phyloP scores from a whole-genome alignment of 2,888 invertebrate species.

The Trichogramma dendrolimi region DNA sequence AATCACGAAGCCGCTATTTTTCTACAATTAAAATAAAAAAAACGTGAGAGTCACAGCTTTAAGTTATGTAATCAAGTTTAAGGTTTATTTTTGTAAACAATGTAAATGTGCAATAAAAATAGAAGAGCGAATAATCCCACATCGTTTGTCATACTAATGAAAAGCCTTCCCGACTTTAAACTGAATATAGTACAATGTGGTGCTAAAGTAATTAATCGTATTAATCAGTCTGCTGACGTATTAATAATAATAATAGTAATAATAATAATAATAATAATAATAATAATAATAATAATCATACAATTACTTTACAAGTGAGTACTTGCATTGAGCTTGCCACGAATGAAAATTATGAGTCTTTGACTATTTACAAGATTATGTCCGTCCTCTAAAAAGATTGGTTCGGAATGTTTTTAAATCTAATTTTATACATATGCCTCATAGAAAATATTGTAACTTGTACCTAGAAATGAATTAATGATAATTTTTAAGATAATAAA shows the following conservation, averaged over 20 bases:
- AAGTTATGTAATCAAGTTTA: slow-evolving; percentile 18
- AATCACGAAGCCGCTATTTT: slow-evolving; percentile 18
- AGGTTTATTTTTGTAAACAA: slow-evolving; percentile 26
- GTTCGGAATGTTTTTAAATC: slow-evolving; percentile 37
- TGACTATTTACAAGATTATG: slow-evolving; percentile 27
- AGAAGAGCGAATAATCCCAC: slow-evolving; percentile 13
- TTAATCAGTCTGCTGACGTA: slow-evolving; percentile 6
- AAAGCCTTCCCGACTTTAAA: slow-evolving; percentile 21
- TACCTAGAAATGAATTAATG: no score
- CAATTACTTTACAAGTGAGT: slow-evolving; percentile 16
- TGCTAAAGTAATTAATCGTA: slow-evolving; percentile 22
- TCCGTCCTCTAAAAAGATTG: slow-evolving; percentile 30
- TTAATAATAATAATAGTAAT: background rate
- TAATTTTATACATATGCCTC: slow-evolving; percentile 36
- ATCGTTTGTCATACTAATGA: slow-evolving; percentile 7
- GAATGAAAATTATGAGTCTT: slow-evolving; percentile 21
- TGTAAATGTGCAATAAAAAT: slow-evolving; percentile 26
- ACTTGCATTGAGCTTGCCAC: slow-evolving; percentile 27
- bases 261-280: no score
- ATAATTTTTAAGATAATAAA: no score
- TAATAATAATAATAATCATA: no score
- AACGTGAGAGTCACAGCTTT: slow-evolving; percentile 13
- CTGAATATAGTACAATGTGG: slow-evolving; percentile 12
- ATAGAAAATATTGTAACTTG: slow-evolving; percentile 19
- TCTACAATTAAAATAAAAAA: slow-evolving; percentile 8